Evolutionary conservation across 2,797 vertebrate genomes (phyloP).

Genomic region (Oreortyx pictus): DNA sequence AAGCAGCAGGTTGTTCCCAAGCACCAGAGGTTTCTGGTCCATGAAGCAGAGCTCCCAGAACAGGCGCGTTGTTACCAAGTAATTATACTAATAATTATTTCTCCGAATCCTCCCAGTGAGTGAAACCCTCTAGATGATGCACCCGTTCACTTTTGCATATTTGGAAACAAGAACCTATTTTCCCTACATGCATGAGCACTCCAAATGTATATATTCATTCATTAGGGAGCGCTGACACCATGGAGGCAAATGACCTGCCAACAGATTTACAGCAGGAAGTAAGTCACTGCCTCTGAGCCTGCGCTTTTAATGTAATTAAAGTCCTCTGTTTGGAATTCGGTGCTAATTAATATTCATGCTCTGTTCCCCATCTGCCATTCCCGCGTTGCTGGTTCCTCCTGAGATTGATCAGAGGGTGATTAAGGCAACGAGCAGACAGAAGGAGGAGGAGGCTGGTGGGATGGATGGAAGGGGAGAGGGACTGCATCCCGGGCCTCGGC

Average conservation of each 20-base stretch:
- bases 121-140: not conserved
- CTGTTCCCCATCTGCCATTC: conserved; percentile 72
- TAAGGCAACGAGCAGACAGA: conserved; percentile 49
- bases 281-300: conserved; percentile 71
- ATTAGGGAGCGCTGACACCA: conserved; percentile 50
- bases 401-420: conserved; percentile 70
- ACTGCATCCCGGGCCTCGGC: not conserved
- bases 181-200: not conserved
- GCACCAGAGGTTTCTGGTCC: not conserved
- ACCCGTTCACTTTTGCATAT: conserved; percentile 54
- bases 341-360: conserved; percentile 79
- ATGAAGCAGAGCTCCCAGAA: not conserved
- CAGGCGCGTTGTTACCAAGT: not conserved
- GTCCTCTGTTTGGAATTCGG: conserved; percentile 75
- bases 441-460: not conserved
- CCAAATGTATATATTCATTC: conserved; percentile 66
- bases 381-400: conserved; percentile 65
- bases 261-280: conserved; percentile 73
- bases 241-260: conserved; percentile 71
- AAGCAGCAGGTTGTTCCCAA: not conserved
- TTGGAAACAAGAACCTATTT: conserved; percentile 61
- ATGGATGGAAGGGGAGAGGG: not conserved
- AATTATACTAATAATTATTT: conserved; percentile 35
- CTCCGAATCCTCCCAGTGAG: not conserved
- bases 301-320: conserved; percentile 75